Percentiles rank a stretch among this genome's conserved stretches.
These are phyloP conservation scores for Rhagoletis pomonella DNA, from an alignment of 1,140 invertebrate genomes.

Conservation along the genomic window DNA sequence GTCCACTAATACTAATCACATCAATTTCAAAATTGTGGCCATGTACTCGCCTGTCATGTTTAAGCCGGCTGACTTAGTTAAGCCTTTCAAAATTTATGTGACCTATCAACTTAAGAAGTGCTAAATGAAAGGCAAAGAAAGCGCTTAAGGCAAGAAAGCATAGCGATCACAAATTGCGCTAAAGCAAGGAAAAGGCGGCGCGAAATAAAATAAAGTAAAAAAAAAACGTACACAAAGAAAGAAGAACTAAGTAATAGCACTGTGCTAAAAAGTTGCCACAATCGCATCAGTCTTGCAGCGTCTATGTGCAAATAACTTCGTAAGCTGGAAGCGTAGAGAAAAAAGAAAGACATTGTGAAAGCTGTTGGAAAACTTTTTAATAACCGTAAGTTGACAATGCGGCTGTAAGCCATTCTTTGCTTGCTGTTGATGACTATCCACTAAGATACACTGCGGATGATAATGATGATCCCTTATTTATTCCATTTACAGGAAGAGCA, in stretches of 20 bases:
- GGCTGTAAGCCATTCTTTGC: too few species aligned
- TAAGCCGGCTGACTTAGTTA: constrained; percentile 10
- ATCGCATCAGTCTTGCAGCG: not conserved
- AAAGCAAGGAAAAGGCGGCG: not conserved
- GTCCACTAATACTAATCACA: constrained; percentile 26
- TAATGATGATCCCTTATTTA: constrained; percentile 41
- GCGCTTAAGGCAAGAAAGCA: not conserved
- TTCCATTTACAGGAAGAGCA: not conserved
- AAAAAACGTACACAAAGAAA: not conserved
- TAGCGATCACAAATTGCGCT: not conserved
- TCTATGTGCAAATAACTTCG: not conserved
- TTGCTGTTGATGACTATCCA: not conserved
- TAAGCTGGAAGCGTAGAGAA: not conserved
- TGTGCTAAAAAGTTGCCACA: not conserved
- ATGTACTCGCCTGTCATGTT: not conserved
- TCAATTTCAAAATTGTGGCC: constrained; percentile 24
- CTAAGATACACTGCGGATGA: not conserved
- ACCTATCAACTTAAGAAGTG: constrained; percentile 8
- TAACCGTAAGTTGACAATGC: constrained; percentile 27
- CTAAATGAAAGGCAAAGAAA: not conserved
- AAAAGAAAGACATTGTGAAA: constrained; percentile 4
- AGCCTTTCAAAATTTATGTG: constrained; percentile 34
- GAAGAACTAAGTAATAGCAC: not conserved
- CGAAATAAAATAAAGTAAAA: not conserved
- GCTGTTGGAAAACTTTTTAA: constrained; percentile 36